phyloP scores from a whole-genome alignment of 2,888 invertebrate genomes.

The Pyrrhosoma nymphula region DNA sequence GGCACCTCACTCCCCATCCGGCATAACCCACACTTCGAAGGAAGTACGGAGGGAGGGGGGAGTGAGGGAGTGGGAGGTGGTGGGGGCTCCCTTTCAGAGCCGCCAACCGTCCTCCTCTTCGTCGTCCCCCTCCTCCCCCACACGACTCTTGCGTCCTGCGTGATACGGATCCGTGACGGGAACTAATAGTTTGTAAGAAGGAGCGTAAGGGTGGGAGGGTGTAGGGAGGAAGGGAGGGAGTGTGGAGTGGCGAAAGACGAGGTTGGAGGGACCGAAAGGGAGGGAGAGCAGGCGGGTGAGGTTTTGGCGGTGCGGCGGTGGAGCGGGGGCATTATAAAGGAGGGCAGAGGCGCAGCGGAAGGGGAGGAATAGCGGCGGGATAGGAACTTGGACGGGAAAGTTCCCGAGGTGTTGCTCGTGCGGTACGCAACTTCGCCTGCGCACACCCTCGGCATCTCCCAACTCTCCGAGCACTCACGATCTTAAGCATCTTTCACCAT shows the following conservation, averaged over 20 bases:
- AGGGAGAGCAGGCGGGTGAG: neutral
- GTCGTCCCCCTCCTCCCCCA: neutral
- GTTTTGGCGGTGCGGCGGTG: too few relatives aligned
- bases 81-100: neutral
- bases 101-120: neutral
- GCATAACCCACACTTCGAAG: neutral
- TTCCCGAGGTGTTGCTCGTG: too few relatives aligned
- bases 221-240: neutral
- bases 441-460: too few relatives aligned
- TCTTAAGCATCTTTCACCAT: too few relatives aligned
- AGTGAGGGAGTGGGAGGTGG: too few relatives aligned
- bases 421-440: too few relatives aligned
- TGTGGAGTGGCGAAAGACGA: neutral
- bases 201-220: neutral
- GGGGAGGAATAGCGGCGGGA: neutral
- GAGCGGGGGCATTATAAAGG: neutral
- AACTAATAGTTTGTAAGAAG: slow-evolving; percentile 7
- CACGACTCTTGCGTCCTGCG: slow-evolving; percentile 11
- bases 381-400: neutral
- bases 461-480: too few relatives aligned
- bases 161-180: slow-evolving; percentile 52
- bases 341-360: neutral
- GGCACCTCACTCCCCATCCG: neutral
- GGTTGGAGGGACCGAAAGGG: neutral
- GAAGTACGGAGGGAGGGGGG: too few relatives aligned